Percentiles rank a stretch among this genome's conserved stretches.
phyloP scores from a whole-genome alignment of 2,888 invertebrate genomes.

The Thelaira solivaga region DNA sequence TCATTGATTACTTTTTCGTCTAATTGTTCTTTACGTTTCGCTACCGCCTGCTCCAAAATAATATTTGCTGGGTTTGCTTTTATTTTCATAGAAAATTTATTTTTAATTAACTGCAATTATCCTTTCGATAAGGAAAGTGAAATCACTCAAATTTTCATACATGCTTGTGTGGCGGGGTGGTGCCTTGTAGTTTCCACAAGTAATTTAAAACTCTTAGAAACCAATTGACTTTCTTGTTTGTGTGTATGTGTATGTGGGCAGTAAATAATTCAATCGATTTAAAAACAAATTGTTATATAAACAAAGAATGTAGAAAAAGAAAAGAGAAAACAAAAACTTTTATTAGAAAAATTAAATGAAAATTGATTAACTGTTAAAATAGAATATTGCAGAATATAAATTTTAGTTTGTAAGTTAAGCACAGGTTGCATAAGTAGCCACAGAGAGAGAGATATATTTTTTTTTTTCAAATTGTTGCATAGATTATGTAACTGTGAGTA shows the following conservation, averaged over 20 bases:
- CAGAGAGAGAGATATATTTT: no score
- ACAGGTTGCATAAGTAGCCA: no score
- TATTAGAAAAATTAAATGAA: background rate
- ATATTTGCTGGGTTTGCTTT: background rate
- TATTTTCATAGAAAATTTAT: background rate
- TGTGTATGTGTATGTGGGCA: no score
- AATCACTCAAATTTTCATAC: background rate
- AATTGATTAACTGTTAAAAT: background rate
- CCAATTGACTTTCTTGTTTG: background rate
- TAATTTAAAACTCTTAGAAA: background rate
- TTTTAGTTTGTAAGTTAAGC: no score
- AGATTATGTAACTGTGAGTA: no score
- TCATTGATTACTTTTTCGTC: background rate
- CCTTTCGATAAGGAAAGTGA: background rate
- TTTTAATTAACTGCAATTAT: slow-evolving; percentile 4
- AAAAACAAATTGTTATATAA: background rate
- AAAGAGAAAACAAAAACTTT: background rate
- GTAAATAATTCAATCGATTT: background rate
- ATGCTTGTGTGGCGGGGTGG: slow-evolving; percentile 5
- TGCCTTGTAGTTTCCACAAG: background rate
- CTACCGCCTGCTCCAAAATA: no score
- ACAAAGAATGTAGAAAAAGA: background rate
- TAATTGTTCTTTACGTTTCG: no score
- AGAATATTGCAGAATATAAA: background rate
- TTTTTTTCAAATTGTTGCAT: no score